Evolutionary conservation across 2,888 invertebrate species (phyloP).

Genomic region (Pristionchus japonicus): DNA sequence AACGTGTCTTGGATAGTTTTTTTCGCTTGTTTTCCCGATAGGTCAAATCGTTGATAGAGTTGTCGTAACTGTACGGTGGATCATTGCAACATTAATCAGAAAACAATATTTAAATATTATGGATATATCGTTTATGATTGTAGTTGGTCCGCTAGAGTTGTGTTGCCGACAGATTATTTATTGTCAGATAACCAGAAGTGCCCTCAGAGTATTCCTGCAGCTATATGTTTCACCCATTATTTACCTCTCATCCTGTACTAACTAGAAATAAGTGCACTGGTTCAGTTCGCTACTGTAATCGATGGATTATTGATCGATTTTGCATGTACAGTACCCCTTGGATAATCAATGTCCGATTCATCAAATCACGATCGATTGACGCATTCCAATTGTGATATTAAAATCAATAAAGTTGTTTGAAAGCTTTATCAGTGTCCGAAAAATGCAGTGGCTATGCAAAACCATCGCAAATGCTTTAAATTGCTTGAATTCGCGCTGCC

Average conservation of each 20-base stretch:
- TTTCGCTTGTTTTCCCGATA: not conserved
- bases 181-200: not conserved
- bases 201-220: not conserved
- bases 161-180: not conserved
- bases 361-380: not conserved
- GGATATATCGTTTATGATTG: too few relatives aligned
- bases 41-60: not conserved
- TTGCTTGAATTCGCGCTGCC: too few relatives aligned
- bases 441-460: not conserved
- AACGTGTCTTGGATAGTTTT: not conserved
- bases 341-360: not conserved
- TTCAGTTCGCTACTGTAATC: slow-evolving; percentile 17
- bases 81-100: not conserved
- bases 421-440: too few relatives aligned
- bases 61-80: not conserved
- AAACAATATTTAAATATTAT: not conserved
- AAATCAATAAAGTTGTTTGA: not conserved
- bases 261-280: not conserved
- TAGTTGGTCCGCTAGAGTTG: not conserved
- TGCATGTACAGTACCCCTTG: slow-evolving; percentile 14
- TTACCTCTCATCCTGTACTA: not conserved
- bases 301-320: not conserved
- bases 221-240: not conserved
- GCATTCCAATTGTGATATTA: not conserved
- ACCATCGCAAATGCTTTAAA: not conserved